Evolutionary conservation across 2,888 invertebrate genomes (phyloP).

Genomic region (Ichneumon xanthorius): DNA sequence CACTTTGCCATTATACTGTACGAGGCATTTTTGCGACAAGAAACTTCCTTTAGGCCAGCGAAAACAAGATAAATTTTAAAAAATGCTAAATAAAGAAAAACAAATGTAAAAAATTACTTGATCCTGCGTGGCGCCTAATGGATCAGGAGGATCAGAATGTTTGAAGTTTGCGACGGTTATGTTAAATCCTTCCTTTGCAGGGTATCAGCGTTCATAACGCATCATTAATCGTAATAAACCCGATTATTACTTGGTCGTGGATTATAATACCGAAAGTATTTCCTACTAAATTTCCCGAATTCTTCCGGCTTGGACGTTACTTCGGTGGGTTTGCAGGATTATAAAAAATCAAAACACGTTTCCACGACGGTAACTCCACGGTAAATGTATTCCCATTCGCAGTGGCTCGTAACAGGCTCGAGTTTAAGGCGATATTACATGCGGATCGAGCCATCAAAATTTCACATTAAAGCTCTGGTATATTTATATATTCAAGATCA

Average conservation of each 20-base stretch:
- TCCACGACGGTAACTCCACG: background rate
- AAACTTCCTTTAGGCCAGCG: constrained; percentile 4
- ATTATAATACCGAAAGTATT: constrained; percentile 6
- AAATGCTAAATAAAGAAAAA: constrained; percentile 40
- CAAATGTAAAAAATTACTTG: constrained; percentile 47
- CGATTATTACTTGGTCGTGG: background rate
- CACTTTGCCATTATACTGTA: constrained; percentile 23
- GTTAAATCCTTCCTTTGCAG: background rate
- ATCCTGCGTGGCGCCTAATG: constrained; percentile 60
- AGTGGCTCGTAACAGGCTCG: background rate
- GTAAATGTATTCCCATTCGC: background rate
- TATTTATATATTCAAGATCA: background rate
- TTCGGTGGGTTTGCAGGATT: background rate
- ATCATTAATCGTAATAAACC: background rate
- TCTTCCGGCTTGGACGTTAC: background rate
- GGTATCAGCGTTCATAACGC: background rate
- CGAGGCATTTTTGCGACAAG: constrained; percentile 4
- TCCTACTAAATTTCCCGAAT: background rate
- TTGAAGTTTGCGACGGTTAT: constrained; percentile 1
- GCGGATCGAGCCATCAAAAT: background rate
- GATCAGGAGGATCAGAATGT: constrained; percentile 59
- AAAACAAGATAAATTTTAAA: background rate
- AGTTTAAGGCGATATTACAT: background rate
- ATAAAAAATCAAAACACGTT: constrained; percentile 10
- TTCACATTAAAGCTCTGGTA: background rate